Conservation (phyloP, 1,140 invertebrate species). For the Paraescarpia echinospica region DNA sequence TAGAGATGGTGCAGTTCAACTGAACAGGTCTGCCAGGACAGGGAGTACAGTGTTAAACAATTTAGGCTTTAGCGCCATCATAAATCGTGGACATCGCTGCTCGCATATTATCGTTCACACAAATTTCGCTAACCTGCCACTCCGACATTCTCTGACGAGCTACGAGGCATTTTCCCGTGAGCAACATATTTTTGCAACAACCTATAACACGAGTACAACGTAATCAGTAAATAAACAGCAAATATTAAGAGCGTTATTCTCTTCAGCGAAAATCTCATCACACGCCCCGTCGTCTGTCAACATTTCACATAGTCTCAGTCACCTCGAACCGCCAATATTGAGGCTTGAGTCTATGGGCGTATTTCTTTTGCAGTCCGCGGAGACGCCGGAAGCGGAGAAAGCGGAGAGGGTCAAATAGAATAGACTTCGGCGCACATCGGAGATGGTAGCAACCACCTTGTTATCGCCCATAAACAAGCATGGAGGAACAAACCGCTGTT, state of each 20-base stretch:
- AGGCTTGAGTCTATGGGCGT: too few relatives aligned
- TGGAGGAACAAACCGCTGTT: too few relatives aligned
- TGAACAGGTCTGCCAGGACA: too few relatives aligned
- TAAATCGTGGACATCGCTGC: background rate
- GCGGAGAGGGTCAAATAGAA: too few relatives aligned
- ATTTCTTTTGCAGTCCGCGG: too few relatives aligned
- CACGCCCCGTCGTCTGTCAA: background rate
- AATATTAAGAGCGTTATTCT: conserved; percentile 34
- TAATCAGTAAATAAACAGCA: conserved; percentile 48
- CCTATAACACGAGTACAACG: conserved; percentile 54
- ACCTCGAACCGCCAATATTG: background rate
- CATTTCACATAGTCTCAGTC: background rate
- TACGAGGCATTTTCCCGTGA: conserved; percentile 21
- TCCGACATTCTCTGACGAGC: background rate
- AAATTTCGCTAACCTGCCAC: background rate
- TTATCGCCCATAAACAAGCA: too few relatives aligned
- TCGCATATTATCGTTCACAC: background rate
- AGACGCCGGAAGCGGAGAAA: too few relatives aligned
- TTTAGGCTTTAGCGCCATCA: background rate
- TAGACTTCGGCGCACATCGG: too few relatives aligned
- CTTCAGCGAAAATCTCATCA: background rate
- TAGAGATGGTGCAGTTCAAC: too few relatives aligned
- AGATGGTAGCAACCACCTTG: too few relatives aligned
- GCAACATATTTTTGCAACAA: conserved; percentile 39
- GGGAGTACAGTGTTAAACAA: too few relatives aligned